Conservation (phyloP, 2,113 vertebrate genomes). For the Atlantisia rogersi region DNA sequence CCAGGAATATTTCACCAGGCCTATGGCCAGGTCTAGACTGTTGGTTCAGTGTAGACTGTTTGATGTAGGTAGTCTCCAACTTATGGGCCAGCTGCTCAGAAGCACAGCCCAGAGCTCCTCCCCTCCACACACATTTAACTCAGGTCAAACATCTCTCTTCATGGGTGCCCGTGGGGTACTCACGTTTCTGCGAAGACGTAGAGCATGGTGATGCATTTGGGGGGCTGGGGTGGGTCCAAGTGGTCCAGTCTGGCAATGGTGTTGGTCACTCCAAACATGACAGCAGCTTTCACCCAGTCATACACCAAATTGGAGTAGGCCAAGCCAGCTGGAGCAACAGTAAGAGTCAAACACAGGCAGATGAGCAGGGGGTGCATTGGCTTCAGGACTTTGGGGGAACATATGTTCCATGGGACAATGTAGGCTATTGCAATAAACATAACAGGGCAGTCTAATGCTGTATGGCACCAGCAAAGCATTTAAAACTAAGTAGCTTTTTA, state of each 20-base stretch:
- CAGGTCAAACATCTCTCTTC: not conserved
- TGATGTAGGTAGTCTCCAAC: not conserved
- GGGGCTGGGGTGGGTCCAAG: slow-evolving; percentile 89
- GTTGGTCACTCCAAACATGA: slow-evolving; percentile 93
- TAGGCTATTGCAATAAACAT: not conserved
- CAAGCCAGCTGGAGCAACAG: slow-evolving; percentile 82
- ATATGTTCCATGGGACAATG: accelerated
- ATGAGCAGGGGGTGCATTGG: accelerated
- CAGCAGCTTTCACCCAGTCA: slow-evolving; percentile 94
- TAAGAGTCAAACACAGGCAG: accelerated
- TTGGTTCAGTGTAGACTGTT: not conserved
- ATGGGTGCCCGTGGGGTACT: not conserved
- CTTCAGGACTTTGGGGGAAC: not conserved
- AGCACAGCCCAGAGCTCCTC: not conserved
- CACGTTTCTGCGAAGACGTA: slow-evolving; percentile 95
- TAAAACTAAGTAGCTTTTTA: not conserved
- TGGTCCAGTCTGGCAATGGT: slow-evolving; percentile 90
- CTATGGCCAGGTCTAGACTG: not conserved
- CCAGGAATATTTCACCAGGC: not conserved
- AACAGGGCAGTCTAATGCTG: not conserved
- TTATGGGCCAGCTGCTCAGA: not conserved
- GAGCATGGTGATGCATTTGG: slow-evolving; percentile 95
- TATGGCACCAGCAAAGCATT: not conserved
- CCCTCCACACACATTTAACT: accelerated
- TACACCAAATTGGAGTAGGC: slow-evolving; percentile 94